These are phyloP conservation scores for Neogale vison DNA, from an alignment of 2,113 vertebrate genomes.

Conservation along the genomic window DNA sequence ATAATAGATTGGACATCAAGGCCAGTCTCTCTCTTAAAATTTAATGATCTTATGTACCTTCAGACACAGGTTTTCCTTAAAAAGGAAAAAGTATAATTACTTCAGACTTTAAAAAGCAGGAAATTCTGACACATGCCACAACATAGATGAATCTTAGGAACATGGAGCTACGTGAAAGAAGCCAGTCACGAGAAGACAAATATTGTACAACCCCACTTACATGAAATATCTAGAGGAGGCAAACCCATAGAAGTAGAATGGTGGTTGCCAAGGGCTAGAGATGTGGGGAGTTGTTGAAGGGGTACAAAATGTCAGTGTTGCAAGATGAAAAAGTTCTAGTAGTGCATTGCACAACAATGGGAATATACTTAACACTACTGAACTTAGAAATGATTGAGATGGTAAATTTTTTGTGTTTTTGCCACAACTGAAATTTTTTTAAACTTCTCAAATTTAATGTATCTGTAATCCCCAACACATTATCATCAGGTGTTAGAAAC, in stretches of 20 bases:
- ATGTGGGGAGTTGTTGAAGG: background rate
- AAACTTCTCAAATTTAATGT: background rate
- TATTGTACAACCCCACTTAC: background rate
- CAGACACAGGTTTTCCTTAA: background rate
- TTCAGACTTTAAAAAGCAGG: background rate
- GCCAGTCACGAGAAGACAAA: background rate
- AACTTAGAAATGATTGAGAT: background rate
- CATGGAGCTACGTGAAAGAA: background rate
- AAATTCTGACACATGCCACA: background rate
- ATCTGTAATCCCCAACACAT: background rate
- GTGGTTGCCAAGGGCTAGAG: background rate
- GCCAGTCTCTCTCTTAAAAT: background rate
- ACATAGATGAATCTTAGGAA: background rate
- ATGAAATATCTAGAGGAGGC: background rate
- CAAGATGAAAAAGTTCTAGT: background rate
- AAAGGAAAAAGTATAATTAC: background rate
- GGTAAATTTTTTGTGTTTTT: background rate
- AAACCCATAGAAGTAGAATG: background rate
- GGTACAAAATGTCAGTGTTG: background rate
- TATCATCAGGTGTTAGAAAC: background rate
- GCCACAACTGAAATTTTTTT: background rate
- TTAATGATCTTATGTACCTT: background rate
- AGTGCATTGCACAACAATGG: background rate
- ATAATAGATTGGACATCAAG: background rate
- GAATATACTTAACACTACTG: background rate